Percentiles rank a stretch among this genome's conserved stretches.
Evolutionary conservation across 2,888 invertebrate genomes (phyloP).

Genomic region (Conchocele bisecta): DNA sequence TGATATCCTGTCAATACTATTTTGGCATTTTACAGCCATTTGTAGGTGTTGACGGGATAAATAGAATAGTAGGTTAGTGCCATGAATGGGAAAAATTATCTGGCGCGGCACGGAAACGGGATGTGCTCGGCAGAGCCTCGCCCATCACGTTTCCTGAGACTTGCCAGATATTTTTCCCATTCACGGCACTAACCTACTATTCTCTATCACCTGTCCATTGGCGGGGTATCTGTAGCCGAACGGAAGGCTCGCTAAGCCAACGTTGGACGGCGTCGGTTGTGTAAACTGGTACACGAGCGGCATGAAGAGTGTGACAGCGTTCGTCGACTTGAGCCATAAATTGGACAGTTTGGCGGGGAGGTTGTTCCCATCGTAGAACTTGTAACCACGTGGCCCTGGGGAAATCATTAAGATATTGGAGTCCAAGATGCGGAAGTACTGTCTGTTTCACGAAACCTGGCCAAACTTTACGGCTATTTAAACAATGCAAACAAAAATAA

Average conservation of each 20-base stretch:
- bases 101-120: too few relatives aligned
- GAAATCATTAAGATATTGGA: neutral
- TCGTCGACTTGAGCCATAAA: neutral
- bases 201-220: constrained; percentile 20
- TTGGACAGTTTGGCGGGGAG: too few relatives aligned
- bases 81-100: too few relatives aligned
- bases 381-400: constrained; percentile 5
- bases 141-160: too few relatives aligned
- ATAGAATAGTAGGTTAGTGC: too few relatives aligned
- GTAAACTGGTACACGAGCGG: constrained; percentile 9
- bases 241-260: neutral
- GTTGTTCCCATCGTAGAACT: neutral
- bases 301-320: constrained; percentile 3
- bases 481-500: neutral
- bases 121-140: too few relatives aligned
- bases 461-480: neutral
- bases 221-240: constrained; percentile 4
- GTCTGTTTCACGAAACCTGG: neutral
- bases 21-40: too few relatives aligned
- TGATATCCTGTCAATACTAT: too few relatives aligned
- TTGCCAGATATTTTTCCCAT: too few relatives aligned
- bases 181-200: too few relatives aligned
- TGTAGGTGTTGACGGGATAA: too few relatives aligned
- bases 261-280: neutral
- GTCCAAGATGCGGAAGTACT: neutral